Evolutionary conservation across 1,140 invertebrate genomes (phyloP).

Genomic region (Chlorops oryzae): DNA sequence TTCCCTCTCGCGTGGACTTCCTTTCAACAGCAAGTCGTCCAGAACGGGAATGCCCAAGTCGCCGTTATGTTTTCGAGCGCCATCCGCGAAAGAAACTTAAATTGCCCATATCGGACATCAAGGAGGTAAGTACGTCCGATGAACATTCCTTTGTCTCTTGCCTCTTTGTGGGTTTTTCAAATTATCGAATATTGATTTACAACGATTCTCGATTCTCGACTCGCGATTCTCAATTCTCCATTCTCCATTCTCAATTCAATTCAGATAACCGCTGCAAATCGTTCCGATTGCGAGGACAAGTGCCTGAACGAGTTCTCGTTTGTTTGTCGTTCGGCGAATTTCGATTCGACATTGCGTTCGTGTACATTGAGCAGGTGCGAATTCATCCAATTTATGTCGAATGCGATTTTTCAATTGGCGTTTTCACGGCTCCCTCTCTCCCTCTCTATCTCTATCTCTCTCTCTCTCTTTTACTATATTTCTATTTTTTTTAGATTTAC

Average conservation of each 20-base stretch:
- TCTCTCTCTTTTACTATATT: no score
- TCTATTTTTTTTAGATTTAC: slow-evolving; percentile 68
- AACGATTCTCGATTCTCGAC: no score
- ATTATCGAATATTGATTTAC: neutral
- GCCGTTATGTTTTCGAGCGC: slow-evolving; percentile 80
- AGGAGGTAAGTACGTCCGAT: slow-evolving; percentile 53
- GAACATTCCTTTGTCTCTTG: slow-evolving; percentile 3
- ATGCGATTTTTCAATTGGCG: no score
- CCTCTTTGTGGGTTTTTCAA: neutral
- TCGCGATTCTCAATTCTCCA: no score
- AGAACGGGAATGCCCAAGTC: slow-evolving; percentile 77
- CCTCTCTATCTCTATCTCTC: no score
- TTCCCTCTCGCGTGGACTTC: no score
- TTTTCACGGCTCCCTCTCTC: no score
- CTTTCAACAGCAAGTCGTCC: slow-evolving; percentile 66
- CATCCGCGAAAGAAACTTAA: slow-evolving; percentile 77
- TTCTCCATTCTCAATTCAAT: neutral
- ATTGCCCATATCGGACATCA: slow-evolving; percentile 67
- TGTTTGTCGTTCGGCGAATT: slow-evolving; percentile 79
- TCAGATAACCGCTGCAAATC: slow-evolving; percentile 64
- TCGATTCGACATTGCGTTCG: slow-evolving; percentile 65
- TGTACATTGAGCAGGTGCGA: slow-evolving; percentile 63
- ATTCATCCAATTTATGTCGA: neutral
- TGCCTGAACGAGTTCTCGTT: slow-evolving; percentile 84
- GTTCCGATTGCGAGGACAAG: slow-evolving; percentile 84